Percentiles rank a stretch among this genome's conserved stretches.
These are phyloP conservation scores for Rattus norvegicus DNA, from an alignment of 2,113 vertebrate genomes.

Conservation along the genomic window GRCr8 NC_086036.1:15052001-15052500, in stretches of 20 bases:
- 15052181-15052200: background rate
- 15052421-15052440: background rate
- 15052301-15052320: background rate
- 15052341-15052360: background rate
- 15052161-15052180: background rate
- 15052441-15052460: background rate
- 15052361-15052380: conserved; percentile 19
- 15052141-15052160: background rate
- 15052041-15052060: background rate
- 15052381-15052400: conserved; percentile 5
- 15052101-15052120: background rate
- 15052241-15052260: background rate
- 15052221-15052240: background rate
- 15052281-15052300: background rate
- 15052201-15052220: background rate
- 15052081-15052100: conserved; percentile 24
- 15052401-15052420: background rate
- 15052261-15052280: background rate
- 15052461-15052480: conserved; percentile 19
- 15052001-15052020: conserved; percentile 23
- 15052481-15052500: background rate
- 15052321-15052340: background rate
- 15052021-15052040: conserved; percentile 16
- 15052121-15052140: too few species aligned
- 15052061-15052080: background rate